These are phyloP conservation scores for Cyprinodon brontotheroides DNA, from an alignment of 2,113 vertebrate species.

Conservation along the genomic window DNA sequence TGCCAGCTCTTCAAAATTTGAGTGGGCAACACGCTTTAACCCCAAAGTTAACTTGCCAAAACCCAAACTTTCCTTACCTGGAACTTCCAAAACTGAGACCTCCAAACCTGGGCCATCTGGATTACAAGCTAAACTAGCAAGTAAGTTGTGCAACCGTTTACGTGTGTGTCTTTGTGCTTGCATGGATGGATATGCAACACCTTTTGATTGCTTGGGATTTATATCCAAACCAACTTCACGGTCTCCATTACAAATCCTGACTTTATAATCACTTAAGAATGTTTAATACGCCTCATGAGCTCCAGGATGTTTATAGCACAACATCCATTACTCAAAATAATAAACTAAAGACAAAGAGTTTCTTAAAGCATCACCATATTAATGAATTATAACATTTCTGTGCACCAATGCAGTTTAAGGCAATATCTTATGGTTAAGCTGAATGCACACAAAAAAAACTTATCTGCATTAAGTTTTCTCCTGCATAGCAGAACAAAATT, in stretches of 20 bases:
- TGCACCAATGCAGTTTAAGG: no score
- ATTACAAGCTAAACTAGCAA: conserved; percentile 99
- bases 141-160: conserved; percentile 86
- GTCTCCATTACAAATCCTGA: not conserved
- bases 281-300: not conserved
- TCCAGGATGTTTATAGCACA: not conserved
- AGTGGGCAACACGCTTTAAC: conserved; percentile 98
- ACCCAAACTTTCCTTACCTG: conserved; percentile 97
- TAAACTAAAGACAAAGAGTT: no score
- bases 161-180: not conserved
- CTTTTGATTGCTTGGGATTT: not conserved
- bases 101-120: conserved; percentile 99
- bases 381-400: no score
- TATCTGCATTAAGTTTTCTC: no score
- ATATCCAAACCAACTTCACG: not conserved
- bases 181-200: not conserved
- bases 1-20: conserved; percentile 96
- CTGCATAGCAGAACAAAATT: no score
- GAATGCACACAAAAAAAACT: no score
- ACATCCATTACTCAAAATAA: no score
- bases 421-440: no score
- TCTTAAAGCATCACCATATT: no score
- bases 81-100: conserved; percentile 96
- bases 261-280: not conserved
- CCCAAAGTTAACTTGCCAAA: conserved; percentile 99